Base-by-base conservation (phyloP, 2,888 invertebrate genomes). In the Andrena bicolor region DNA sequence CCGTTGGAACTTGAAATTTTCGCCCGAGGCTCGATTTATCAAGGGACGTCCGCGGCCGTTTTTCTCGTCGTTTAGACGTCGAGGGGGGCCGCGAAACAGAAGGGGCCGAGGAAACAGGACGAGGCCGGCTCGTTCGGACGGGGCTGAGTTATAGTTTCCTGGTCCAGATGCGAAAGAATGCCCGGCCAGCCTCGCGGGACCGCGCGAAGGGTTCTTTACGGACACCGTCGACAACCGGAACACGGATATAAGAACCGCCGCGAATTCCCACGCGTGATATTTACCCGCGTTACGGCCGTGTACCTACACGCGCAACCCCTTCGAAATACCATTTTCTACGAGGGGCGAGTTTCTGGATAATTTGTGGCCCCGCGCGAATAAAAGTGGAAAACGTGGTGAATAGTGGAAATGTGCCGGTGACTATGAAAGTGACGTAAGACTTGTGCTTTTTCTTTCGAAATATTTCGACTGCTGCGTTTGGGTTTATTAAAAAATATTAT, bases 241-340 rank as follows among this genome's bases (percentile, higher is more conserved):
- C 70, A 51, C 61, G 35, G 78, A 66, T 73, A 68, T 30, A 78
- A 80, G 76, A 77, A 82, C 70, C 41, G 41, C 61, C 69, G 84
- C 41, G 64, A 84, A 86, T 80, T 84, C 84, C 82, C 87, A 71
- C 80, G 75, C 82, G 86, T 78, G 75, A 82, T 80, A 84, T 86
- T 84, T 64, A 16, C 58, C 20, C 53, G 65, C 60, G 66, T 78
- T 82, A 84, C 86, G 78, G 41, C 16, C 76, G 84, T 86, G 84
- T 82, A 86, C 41, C 23, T 30, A 61, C 69, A 76, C 53, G 35
- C 26, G 61, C 10, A 28, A 8, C 16, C n/a, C 32, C 28, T 2
- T 20, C 7, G 13, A n/a, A 28, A 16, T 66, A 65, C 51, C 30
- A 8, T 69, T 58, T 63, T 16, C 51, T n/a, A 32, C 70, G 49